Percentiles rank a stretch among this genome's conserved stretches.
Conservation (phyloP, 2,888 invertebrate genomes). For the Thumatha senex region DNA sequence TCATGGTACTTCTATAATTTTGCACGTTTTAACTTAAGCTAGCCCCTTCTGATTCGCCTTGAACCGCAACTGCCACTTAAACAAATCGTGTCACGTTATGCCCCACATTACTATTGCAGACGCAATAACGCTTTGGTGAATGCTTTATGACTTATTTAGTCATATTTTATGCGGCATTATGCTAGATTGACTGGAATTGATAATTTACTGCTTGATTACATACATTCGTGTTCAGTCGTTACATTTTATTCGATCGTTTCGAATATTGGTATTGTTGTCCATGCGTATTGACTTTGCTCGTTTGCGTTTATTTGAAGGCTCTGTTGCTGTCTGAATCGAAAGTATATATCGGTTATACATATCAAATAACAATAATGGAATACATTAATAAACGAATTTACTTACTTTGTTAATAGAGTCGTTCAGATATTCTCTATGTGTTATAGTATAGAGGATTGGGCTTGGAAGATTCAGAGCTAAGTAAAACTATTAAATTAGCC, state of each 20-base stretch:
- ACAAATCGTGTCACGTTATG: slow-evolving; percentile 51
- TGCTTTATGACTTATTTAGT: slow-evolving; percentile 51
- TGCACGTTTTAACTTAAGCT: too few species aligned
- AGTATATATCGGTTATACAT: background rate
- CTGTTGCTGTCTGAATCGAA: background rate
- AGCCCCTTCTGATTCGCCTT: slow-evolving; percentile 26
- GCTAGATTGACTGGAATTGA: slow-evolving; percentile 42
- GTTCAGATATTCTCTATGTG: too few species aligned
- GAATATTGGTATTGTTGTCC: slow-evolving; percentile 8
- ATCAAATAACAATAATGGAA: background rate
- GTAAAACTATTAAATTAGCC: too few species aligned
- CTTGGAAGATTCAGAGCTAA: too few species aligned
- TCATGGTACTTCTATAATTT: too few species aligned
- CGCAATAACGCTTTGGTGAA: slow-evolving; percentile 47
- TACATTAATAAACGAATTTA: too few species aligned
- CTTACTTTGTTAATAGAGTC: too few species aligned
- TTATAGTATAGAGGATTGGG: too few species aligned
- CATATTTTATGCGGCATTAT: slow-evolving; percentile 52
- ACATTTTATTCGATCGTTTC: slow-evolving; percentile 38
- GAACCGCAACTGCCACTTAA: slow-evolving; percentile 49
- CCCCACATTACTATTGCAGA: slow-evolving; percentile 41
- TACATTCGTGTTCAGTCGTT: slow-evolving; percentile 39
- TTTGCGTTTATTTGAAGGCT: slow-evolving; percentile 4
- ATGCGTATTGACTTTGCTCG: slow-evolving; percentile 2
- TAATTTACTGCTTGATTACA: slow-evolving; percentile 48